These are phyloP conservation scores for Saxidomus purpurata DNA, from an alignment of 1,140 invertebrate species.

Conservation along the genomic window DNA sequence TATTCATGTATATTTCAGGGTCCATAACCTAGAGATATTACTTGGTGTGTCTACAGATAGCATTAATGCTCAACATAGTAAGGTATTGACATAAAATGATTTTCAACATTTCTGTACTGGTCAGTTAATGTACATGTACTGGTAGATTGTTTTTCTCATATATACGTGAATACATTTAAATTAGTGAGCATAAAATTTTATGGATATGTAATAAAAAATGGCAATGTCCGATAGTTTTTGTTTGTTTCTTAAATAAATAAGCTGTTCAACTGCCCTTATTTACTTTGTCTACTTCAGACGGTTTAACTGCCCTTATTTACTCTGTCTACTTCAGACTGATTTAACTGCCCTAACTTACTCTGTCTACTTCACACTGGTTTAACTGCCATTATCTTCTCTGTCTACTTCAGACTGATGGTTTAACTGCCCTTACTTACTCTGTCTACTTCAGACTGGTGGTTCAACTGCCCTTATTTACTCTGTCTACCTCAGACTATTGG, in stretches of 20 bases:
- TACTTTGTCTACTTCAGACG: background rate
- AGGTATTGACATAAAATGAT: constrained; percentile 63
- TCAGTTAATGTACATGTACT: too few relatives aligned
- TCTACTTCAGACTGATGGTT: background rate
- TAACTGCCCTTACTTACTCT: too few relatives aligned
- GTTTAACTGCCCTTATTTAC: background rate
- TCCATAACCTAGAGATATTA: constrained; percentile 69
- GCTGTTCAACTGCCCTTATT: too few relatives aligned
- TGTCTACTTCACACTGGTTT: constrained; percentile 70
- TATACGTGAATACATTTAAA: too few relatives aligned
- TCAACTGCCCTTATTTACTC: background rate
- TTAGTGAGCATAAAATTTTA: too few relatives aligned
- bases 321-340: background rate
- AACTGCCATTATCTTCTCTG: constrained; percentile 70
- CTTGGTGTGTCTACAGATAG: constrained; percentile 70
- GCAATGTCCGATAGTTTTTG: too few relatives aligned
- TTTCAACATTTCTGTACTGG: too few relatives aligned
- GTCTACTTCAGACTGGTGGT: background rate
- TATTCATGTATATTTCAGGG: constrained; percentile 74
- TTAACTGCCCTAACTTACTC: background rate
- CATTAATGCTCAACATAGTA: constrained; percentile 81
- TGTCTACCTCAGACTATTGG: background rate
- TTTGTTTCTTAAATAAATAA: too few relatives aligned
- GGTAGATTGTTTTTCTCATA: too few relatives aligned
- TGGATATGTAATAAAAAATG: too few relatives aligned